Conservation (phyloP, 2,113 vertebrate genomes). For the Oreochromis aureus region DNA sequence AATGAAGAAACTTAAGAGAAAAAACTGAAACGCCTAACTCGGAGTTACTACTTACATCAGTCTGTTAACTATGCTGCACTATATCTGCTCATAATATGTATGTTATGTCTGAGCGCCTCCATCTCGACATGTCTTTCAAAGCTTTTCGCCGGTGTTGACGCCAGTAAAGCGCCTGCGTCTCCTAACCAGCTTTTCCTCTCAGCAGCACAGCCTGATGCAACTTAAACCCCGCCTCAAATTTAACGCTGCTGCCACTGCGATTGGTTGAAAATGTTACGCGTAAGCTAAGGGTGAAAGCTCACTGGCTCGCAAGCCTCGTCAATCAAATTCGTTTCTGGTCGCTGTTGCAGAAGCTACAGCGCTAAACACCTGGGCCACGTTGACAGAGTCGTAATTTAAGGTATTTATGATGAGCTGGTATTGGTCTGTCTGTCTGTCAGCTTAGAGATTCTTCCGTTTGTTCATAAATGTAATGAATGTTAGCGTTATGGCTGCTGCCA, state of each 20-base stretch:
- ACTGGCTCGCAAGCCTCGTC: constrained; percentile 13
- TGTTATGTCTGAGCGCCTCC: neutral
- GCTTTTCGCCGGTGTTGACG: neutral
- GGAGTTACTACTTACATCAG: neutral
- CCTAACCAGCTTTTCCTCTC: neutral
- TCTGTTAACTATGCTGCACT: neutral
- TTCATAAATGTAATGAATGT: neutral
- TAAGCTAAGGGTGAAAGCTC: accelerated
- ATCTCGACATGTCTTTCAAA: neutral
- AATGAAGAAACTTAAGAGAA: neutral
- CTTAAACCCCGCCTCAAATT: neutral
- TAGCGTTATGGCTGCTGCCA: neutral
- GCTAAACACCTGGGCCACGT: neutral
- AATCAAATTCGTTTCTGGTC: neutral
- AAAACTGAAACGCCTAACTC: neutral
- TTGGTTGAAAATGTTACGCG: constrained; percentile 1
- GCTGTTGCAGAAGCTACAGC: neutral
- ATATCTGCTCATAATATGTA: neutral
- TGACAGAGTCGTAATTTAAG: neutral
- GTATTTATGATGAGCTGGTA: neutral
- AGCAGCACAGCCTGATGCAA: constrained; percentile 5
- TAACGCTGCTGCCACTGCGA: neutral
- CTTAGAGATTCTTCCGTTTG: neutral
- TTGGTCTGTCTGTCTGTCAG: neutral
- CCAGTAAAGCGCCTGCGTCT: neutral